Evolutionary conservation across 2,797 vertebrate genomes (phyloP).

Genomic region (Ptychobarbus kaznakovi): DNA sequence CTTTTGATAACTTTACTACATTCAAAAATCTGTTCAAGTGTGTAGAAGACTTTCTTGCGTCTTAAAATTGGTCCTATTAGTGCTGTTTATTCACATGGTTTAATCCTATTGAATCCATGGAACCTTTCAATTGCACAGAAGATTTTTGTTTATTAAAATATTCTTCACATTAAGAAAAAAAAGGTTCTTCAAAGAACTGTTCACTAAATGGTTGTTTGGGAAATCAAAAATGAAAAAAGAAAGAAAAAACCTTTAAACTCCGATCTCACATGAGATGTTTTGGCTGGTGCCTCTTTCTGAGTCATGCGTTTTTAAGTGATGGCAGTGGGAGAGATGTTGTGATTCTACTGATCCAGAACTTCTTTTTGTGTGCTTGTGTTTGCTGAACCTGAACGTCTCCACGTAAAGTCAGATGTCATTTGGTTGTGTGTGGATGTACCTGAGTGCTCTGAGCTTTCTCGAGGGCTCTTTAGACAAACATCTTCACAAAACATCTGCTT

Average conservation of each 20-base stretch:
- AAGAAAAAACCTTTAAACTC: neutral
- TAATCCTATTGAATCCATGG: neutral
- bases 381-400: conserved; percentile 21
- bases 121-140: neutral
- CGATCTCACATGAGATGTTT: neutral
- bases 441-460: conserved; percentile 37
- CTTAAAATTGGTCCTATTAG: neutral
- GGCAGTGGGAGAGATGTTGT: conserved; percentile 1
- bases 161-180: neutral
- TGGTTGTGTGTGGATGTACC: conserved; percentile 26
- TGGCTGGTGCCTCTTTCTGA: neutral
- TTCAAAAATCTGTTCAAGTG: neutral
- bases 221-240: no score
- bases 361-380: neutral
- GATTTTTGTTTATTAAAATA: neutral
- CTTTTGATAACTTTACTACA: neutral
- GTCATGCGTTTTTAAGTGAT: conserved; percentile 14
- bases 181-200: neutral
- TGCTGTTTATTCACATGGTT: neutral
- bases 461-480: conserved; percentile 38
- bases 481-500: conserved; percentile 25
- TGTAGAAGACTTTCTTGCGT: neutral
- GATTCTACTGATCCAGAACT: conserved; percentile 32
- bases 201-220: no score
- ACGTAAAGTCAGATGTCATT: neutral